Percentiles rank a stretch among this genome's conserved stretches.
These are phyloP conservation scores for Falco naumanni DNA, from an alignment of 2,797 vertebrate genomes.

Conservation along the genomic window DNA sequence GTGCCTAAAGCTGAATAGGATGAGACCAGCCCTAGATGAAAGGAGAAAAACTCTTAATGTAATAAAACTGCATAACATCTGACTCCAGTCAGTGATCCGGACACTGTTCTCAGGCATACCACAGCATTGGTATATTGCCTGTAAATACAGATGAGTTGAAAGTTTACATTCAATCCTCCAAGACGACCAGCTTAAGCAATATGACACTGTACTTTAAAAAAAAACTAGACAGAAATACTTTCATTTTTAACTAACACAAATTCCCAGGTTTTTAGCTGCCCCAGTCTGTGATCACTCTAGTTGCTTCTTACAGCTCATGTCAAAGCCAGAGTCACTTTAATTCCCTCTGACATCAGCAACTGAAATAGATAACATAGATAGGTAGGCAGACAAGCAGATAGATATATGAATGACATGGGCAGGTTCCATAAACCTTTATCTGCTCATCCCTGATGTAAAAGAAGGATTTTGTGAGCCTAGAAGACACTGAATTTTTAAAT, in stretches of 20 bases:
- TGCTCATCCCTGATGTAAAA: neutral
- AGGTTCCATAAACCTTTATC: neutral
- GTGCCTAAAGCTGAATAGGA: neutral
- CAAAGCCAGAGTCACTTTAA: neutral
- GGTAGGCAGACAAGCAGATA: neutral
- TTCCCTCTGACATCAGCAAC: neutral
- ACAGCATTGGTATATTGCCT: neutral
- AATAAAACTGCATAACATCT: neutral
- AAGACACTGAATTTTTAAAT: neutral
- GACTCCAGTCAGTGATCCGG: neutral
- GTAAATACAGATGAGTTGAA: neutral
- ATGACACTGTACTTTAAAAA: neutral
- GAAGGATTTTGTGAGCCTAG: neutral
- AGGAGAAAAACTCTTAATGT: neutral
- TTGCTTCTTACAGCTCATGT: neutral
- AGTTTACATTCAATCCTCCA: neutral
- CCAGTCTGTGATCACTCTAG: neutral
- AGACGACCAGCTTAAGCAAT: neutral
- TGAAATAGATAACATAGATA: neutral
- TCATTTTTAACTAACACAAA: neutral
- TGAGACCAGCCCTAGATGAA: neutral
- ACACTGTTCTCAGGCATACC: neutral
- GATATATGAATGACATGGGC: neutral
- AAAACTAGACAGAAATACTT: neutral
- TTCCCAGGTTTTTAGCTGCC: neutral